phyloP scores from a whole-genome alignment of 1,140 invertebrate species.

The Oedothorax gibbosus region DNA sequence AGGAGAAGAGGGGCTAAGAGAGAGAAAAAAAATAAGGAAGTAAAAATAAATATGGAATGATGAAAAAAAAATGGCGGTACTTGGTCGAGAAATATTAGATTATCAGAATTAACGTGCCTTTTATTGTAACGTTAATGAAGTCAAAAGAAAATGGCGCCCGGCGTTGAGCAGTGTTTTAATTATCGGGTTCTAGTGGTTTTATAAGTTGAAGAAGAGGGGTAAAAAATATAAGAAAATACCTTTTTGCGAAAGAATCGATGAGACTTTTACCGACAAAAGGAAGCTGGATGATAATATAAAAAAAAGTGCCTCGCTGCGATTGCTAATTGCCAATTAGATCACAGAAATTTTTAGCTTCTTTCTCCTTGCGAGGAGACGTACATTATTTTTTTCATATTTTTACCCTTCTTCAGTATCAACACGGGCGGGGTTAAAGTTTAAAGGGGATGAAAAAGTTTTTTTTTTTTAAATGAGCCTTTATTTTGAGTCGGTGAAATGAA shows the following conservation, averaged over 20 bases:
- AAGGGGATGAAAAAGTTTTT: not conserved
- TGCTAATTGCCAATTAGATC: conserved; percentile 61
- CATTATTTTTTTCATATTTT: conserved; percentile 31
- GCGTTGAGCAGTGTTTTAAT: conserved; percentile 55
- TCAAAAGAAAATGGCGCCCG: conserved; percentile 53
- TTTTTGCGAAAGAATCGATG: conserved; percentile 56
- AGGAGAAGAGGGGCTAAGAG: not conserved
- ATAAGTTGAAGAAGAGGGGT: conserved; percentile 36
- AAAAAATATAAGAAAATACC: conserved; percentile 32
- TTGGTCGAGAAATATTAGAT: conserved; percentile 60
- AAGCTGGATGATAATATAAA: conserved; percentile 20
- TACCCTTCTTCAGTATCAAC: not conserved
- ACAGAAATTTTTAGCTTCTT: conserved; percentile 41
- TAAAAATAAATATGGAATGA: conserved; percentile 50
- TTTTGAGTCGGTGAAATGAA: conserved; percentile 40
- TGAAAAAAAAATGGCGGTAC: conserved; percentile 56
- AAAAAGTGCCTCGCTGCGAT: conserved; percentile 58
- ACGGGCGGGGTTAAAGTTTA: conserved; percentile 57
- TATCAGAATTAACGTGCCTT: conserved; percentile 61
- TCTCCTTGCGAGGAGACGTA: conserved; percentile 12
- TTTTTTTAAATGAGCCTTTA: conserved; percentile 11
- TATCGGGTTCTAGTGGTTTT: conserved; percentile 61
- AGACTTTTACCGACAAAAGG: conserved; percentile 53
- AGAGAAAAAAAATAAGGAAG: conserved; percentile 7
- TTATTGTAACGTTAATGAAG: conserved; percentile 60